Evolutionary conservation across 2,888 invertebrate genomes (phyloP), one percentile per base, ranked within the genome.

Genomic region (Sturmia bella): DNA sequence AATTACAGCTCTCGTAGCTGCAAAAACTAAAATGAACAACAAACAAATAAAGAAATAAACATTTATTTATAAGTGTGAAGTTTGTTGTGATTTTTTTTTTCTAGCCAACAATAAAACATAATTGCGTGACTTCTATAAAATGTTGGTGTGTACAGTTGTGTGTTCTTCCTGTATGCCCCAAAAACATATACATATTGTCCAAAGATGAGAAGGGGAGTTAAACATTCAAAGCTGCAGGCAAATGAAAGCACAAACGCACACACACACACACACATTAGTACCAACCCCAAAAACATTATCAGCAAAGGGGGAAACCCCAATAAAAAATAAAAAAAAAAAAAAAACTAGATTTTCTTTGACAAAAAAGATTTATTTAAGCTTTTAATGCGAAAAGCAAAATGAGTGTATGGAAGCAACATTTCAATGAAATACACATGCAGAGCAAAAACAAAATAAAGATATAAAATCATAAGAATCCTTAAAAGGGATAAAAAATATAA

Each of bases 321-420:
- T 57, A 19, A 6, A 39, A 7, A 4, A 39, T 4, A 32, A 17
- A 27, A 45, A 56, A 68, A 37, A 52, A 19, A 21, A 11, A 7
- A 9, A 43, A 3, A 19, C 13, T 3, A 3, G 32, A 9, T 41
- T 13, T 15, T 24, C 21, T 80, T 66, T 64, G 54, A 73, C 57
- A 24, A 52, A 43, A 73, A 69, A 64, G 81, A 74, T 82, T 74
- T 81, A 69, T 77, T 78, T 78, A 78, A 78, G 64, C 69, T 66
- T 66, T 66, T 74, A 78, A 82, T 57, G 78, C 56, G 61, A 75
- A 75, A 32, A 70, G 52, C 52, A 63, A 52, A 69, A 73, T 69
- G 70, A 76, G 73, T 76, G 61, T 68, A 76, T 68, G 61, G 45
- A 9, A 75, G 61, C 21, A 57, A 72, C 48, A 68, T 68, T 57